Conservation (phyloP, 2,113 vertebrate species). For the Alosa alosa region DNA sequence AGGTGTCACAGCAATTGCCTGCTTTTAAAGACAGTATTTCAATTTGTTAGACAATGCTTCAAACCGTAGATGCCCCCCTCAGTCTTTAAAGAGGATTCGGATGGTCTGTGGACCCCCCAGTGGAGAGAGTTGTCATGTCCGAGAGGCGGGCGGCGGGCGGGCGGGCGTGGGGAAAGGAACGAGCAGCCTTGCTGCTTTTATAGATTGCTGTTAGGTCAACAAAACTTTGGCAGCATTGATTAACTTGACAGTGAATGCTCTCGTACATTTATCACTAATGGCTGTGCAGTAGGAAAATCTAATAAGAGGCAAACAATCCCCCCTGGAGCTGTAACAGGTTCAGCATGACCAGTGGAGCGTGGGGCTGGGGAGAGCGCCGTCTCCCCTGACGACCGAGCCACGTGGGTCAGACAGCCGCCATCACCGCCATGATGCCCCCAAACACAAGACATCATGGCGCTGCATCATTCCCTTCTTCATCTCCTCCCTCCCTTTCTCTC, state of each 20-base stretch:
- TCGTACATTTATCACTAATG: conserved; percentile 93
- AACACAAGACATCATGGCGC: conserved; percentile 39
- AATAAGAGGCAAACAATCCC: conserved; percentile 90
- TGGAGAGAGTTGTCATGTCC: conserved; percentile 80
- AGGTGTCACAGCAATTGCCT: conserved; percentile 57
- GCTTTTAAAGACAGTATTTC: conserved; percentile 69
- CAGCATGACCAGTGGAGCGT: conserved; percentile 83
- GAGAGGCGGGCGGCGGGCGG: conserved; percentile 5
- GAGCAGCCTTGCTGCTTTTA: conserved; percentile 73
- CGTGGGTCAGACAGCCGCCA: conserved; percentile 72
- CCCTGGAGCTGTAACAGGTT: conserved; percentile 86
- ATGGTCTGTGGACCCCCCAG: conserved; percentile 64
- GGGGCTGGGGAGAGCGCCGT: conserved; percentile 81
- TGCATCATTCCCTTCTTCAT: not conserved
- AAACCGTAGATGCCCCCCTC: conserved; percentile 17
- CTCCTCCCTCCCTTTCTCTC: not conserved
- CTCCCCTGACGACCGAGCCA: conserved; percentile 76
- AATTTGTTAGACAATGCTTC: conserved; percentile 39
- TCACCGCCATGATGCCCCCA: conserved; percentile 63
- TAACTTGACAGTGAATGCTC: conserved; percentile 93
- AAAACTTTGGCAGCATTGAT: conserved; percentile 97
- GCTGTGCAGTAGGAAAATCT: conserved; percentile 87
- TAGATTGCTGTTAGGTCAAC: conserved; percentile 95
- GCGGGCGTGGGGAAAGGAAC: conserved; percentile 30
- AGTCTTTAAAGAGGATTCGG: conserved; percentile 57